phyloP scores from a whole-genome alignment of 2,113 vertebrate species.

The Onychostruthus taczanowskii region DNA sequence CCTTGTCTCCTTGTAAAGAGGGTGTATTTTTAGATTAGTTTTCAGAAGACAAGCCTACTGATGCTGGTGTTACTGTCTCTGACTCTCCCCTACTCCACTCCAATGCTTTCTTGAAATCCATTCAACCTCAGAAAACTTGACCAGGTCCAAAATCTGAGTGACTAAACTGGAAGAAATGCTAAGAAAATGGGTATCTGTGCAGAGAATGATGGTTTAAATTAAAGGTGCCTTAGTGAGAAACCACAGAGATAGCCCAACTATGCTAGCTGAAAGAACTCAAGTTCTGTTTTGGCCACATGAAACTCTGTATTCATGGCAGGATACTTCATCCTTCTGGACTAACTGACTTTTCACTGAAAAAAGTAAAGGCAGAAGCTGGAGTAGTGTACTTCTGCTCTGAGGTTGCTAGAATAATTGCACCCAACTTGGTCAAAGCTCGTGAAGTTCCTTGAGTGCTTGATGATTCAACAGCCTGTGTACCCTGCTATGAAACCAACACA shows the following conservation, averaged over 20 bases:
- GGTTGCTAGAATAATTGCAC: neutral
- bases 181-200: neutral
- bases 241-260: neutral
- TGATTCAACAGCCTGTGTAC: neutral
- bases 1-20: neutral
- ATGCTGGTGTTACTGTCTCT: neutral
- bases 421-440: neutral
- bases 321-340: neutral
- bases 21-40: neutral
- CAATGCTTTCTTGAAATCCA: neutral
- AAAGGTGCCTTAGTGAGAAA: neutral
- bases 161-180: neutral
- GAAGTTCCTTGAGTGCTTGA: neutral
- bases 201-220: neutral
- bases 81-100: neutral
- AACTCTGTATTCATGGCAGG: rapidly evolving
- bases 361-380: neutral
- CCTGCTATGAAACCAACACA: neutral
- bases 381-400: neutral
- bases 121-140: neutral
- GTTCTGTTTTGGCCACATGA: neutral
- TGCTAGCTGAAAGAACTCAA: neutral
- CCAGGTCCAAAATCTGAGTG: neutral
- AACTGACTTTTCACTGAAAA: neutral
- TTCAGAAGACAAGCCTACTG: neutral